Percentiles rank a stretch among this genome's conserved stretches.
phyloP scores from a whole-genome alignment of 2,797 vertebrate species.

The Paedocypris micromegethes region DNA sequence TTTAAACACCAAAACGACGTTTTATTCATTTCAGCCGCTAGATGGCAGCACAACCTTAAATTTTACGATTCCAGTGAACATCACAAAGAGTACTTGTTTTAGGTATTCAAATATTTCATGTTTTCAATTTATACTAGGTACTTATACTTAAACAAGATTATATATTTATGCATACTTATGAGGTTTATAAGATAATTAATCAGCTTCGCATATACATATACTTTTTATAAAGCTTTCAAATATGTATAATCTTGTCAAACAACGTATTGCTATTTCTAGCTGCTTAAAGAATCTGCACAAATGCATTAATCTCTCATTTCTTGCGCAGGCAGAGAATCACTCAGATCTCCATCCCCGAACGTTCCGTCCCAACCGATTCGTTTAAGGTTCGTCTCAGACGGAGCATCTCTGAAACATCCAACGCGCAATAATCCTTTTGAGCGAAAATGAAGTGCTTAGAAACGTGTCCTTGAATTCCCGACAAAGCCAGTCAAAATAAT shows the following conservation, averaged over 20 bases:
- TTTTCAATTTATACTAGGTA: too few species aligned
- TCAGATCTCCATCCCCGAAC: neutral
- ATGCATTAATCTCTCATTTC: neutral
- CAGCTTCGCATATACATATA: too few species aligned
- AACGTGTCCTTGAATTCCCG: slow-evolving; percentile 16
- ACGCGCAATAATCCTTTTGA: neutral
- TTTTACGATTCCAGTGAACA: too few species aligned
- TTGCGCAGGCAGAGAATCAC: neutral
- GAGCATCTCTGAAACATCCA: neutral
- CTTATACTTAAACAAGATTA: too few species aligned
- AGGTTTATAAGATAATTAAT: too few species aligned
- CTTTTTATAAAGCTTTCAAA: too few species aligned
- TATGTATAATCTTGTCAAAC: slow-evolving; percentile 1
- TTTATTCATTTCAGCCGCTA: too few species aligned
- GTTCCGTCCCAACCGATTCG: neutral
- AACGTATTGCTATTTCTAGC: slow-evolving; percentile 10
- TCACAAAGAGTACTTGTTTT: too few species aligned
- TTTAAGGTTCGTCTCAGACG: neutral
- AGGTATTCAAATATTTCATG: too few species aligned
- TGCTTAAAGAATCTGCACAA: slow-evolving; percentile 4
- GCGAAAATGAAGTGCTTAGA: neutral
- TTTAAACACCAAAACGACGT: too few species aligned
- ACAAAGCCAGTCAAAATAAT: neutral
- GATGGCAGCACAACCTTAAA: too few species aligned
- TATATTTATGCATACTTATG: too few species aligned